phyloP scores from a whole-genome alignment of 2,888 invertebrate species.

The Ecliptopera silaceata region DNA sequence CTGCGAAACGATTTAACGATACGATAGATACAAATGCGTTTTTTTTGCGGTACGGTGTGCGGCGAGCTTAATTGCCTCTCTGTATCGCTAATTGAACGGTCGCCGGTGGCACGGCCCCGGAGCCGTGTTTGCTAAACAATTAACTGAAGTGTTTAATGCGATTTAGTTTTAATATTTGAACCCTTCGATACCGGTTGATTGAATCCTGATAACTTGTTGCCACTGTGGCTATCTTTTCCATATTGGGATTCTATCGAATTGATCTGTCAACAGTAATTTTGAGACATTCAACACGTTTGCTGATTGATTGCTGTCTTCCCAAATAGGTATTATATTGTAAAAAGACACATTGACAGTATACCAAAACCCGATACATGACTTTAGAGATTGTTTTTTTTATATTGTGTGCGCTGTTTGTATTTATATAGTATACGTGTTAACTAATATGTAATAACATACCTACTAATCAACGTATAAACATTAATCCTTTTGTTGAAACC shows the following conservation, averaged over 20 bases:
- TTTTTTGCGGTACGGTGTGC: slow-evolving; percentile 60
- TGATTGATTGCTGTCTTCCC: background rate
- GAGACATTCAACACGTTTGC: background rate
- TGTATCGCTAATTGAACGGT: slow-evolving; percentile 71
- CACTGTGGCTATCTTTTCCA: background rate
- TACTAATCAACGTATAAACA: background rate
- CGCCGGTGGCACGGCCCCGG: slow-evolving; percentile 43
- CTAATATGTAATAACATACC: too few species aligned
- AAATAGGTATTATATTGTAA: too few species aligned
- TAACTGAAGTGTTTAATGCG: slow-evolving; percentile 57
- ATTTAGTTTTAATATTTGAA: slow-evolving; percentile 37
- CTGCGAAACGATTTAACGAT: background rate
- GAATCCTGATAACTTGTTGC: slow-evolving; percentile 9
- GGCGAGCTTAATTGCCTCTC: slow-evolving; percentile 64
- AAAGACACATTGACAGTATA: too few species aligned
- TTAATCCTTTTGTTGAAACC: background rate
- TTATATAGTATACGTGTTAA: background rate
- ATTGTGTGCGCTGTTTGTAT: too few species aligned
- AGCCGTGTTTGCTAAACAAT: slow-evolving; percentile 64
- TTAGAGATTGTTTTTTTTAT: too few species aligned
- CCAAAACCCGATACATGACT: too few species aligned
- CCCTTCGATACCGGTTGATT: slow-evolving; percentile 11
- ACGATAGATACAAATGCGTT: slow-evolving; percentile 27
- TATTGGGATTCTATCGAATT: background rate
- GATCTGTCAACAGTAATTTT: background rate